These are phyloP conservation scores for Oreotrochilus melanogaster DNA, from an alignment of 2,113 vertebrate genomes.

Conservation along the genomic window DNA sequence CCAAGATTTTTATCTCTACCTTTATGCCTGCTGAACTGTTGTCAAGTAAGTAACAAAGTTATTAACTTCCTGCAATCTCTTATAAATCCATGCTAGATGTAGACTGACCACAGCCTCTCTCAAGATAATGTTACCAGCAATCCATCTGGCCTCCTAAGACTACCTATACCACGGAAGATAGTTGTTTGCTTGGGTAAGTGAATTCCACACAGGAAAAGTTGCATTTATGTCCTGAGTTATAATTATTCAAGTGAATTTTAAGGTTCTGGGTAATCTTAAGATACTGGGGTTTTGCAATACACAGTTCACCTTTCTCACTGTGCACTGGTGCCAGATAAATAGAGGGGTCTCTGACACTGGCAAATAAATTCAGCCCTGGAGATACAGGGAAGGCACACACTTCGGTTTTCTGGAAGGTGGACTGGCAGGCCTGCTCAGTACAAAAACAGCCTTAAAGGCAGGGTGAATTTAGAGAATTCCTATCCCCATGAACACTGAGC, in stretches of 20 bases:
- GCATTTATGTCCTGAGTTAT: background rate
- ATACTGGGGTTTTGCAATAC: background rate
- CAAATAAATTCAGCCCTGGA: constrained; percentile 16
- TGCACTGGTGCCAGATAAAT: background rate
- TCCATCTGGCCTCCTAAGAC: background rate
- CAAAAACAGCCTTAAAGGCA: background rate
- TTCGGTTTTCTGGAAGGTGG: background rate
- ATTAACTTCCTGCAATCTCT: background rate
- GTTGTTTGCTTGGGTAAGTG: background rate
- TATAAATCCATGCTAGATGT: background rate
- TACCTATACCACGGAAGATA: background rate
- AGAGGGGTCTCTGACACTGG: background rate
- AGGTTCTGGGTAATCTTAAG: background rate
- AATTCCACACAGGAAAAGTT: background rate
- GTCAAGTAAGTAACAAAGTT: background rate
- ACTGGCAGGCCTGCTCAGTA: background rate
- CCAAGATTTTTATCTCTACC: constrained; percentile 39
- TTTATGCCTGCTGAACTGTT: background rate
- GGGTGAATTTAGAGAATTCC: constrained; percentile 2
- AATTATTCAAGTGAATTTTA: background rate
- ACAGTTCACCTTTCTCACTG: background rate
- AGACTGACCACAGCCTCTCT: background rate
- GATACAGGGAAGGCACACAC: background rate
- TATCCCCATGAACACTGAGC: background rate
- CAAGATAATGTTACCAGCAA: background rate